Evolutionary conservation across 2,113 vertebrate genomes (phyloP), one percentile per base, ranked within the genome.

Genomic region (Marcusenius ussheri): DNA sequence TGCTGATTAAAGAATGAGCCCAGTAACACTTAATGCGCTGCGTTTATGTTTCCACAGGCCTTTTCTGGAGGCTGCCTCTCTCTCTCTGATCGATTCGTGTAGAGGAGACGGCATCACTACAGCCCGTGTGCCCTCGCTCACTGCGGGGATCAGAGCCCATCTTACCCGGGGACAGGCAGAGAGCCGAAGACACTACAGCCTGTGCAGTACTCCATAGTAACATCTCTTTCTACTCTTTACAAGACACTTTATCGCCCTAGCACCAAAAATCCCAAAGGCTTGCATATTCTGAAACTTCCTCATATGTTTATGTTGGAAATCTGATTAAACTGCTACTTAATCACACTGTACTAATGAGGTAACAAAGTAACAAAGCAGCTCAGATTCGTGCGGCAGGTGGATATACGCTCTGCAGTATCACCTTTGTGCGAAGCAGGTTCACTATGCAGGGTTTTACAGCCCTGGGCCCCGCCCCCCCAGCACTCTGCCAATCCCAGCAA

Each of bases 21-120:
- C n/a, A 49, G 46, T 47, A 86, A 86, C 3, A 50, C 24, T n/a
- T 21, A 49, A 86, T 86, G 10, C 19, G 2, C 83, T 9, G 24
- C n/a, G 11, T 50, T 50, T 27, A 86, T 46, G 56, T 45, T 39
- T 45, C 39, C 87, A 56, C 21, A 7, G 87, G 56, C 13, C 7
- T 47, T 88, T 3, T 86, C 80, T 89, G 21, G 21, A 58, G 42
- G 50, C 56, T 89, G 80, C 27, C 21, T 56, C 51, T 31, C 89
- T 19, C 90, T 88, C 77, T 90, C 87, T 91, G 92, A 92, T 91
- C 88, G 88, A 89, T 92, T 92, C 58, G 49, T 89, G 83, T 62
- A 90, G 53, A 89, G 27, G 31, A 92, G 89, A 51, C 87, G 47
- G 88, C 89, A 80, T 27, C 83, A 88, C 49, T 89, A 89, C 91